Evolutionary conservation across 2,797 vertebrate species (phyloP).

Genomic region (Diplodus puntazzo): DNA sequence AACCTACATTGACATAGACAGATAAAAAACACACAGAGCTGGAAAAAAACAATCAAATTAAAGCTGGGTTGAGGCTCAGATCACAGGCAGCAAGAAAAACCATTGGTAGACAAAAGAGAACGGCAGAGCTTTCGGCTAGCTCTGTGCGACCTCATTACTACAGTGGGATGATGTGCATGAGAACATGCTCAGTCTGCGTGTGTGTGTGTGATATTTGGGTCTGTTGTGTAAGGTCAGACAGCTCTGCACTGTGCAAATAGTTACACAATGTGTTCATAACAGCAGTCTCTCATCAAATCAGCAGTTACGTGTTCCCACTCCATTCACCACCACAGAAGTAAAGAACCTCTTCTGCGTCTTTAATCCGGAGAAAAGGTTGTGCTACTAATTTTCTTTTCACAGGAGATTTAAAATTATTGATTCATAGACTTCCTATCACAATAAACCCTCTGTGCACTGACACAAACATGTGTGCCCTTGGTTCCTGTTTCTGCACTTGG

Average conservation of each 20-base stretch:
- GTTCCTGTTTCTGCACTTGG: constrained; percentile 46
- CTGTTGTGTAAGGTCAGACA: constrained; percentile 61
- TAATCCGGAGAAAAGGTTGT: constrained; percentile 1
- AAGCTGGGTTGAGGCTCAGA: neutral
- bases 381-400: neutral
- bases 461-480: constrained; percentile 30
- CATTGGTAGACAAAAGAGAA: constrained; percentile 24
- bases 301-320: constrained; percentile 13
- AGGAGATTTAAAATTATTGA: constrained; percentile 17
- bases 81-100: neutral
- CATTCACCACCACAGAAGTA: neutral
- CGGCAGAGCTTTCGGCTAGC: constrained; percentile 32
- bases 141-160: constrained; percentile 57
- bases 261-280: constrained; percentile 48
- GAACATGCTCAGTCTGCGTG: constrained; percentile 34
- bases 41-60: neutral
- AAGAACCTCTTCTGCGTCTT: neutral
- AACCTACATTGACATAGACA: neutral
- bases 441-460: constrained; percentile 32
- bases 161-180: constrained; percentile 47
- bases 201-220: constrained; percentile 40
- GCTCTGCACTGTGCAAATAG: constrained; percentile 49
- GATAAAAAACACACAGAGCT: neutral
- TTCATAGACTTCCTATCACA: constrained; percentile 18
- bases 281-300: constrained; percentile 22